Evolutionary conservation across 1,140 invertebrate species (phyloP), one percentile per base, ranked within the genome.

Genomic region (Anastrepha obliqua): DNA sequence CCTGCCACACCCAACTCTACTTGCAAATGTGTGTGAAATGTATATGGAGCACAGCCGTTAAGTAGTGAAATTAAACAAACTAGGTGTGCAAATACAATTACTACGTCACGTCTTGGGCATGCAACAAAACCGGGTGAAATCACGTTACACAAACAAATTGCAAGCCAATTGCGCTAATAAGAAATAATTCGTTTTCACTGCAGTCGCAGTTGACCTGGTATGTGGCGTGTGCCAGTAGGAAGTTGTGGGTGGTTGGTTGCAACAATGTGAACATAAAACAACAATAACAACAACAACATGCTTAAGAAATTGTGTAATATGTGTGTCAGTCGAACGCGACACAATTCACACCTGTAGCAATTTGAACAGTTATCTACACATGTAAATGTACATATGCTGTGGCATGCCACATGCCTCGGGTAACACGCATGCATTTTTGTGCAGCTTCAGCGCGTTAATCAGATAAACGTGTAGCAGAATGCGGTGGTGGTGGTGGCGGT

Each of bases 311-410:
- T 81, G 74, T 81, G 74, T 81, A 81, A 81, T 81, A 81, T 81
- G 74, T 81, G 74, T 81, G 74, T 81, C 47, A 81, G 74, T 81
- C 74, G 74, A 55, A 81, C 74, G 74, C 74, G 74, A 81, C 74
- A 81, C 74, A 81, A 55, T 81, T 81, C 47, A 81, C 74, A 81
- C 74, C 51, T 58, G 47, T 42, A 20, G 47, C n/a, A 81, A 58
- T 81, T 42, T 55, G 17, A 81, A 81, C 74, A 51, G 47, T 47
- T 81, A 81, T 55, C 44, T 55, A 29, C 74, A 81, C 55, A 81
- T 47, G 44, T 74, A 2, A 4, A 47, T 74, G 70, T 47, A 55
- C 51, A 55, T 1, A 55, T 67, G 47, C 55, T 81, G 74, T 81
- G 74, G 74, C 74, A 81, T 81, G 74, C 51, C 74, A 58, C 74